Evolutionary conservation across 1,140 invertebrate genomes (phyloP), one percentile per base, ranked within the genome.

Genomic region (Scaptomyza hsui): DNA sequence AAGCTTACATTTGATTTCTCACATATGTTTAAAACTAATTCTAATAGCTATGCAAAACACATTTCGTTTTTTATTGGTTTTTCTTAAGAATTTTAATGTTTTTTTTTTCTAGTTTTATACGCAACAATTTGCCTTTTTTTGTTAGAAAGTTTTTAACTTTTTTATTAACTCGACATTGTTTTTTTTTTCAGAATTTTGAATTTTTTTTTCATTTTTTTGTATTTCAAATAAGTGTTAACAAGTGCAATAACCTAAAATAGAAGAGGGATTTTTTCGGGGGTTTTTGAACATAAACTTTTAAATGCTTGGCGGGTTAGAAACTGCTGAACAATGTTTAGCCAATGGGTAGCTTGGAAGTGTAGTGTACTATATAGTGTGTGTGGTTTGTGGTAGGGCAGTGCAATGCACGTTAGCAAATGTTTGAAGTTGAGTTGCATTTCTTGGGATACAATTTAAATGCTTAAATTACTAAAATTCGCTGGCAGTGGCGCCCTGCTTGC

Each of bases 1-100:
- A 85, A 85, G 81, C 81, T 85, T 85, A 85, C 53, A 71, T 86
- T 85, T 85, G 81, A 86, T 86, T 85, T 85, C 82, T 85, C 81
- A 85, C 81, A 81, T 81, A 70, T 83, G 26, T 78, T 83, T 86
- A 60, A 81, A 68, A 77, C 70, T 83, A 75, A 64, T 47, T 86
- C 78, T 85, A 85, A 67, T 77, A 75, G 85, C 81, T 85, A 80
- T 73, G 81, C 81, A 78, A 85, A 86, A 85, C 80, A 83, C 82
- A 74, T 82, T 81, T 82, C 52, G 72, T 78, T 86, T 70, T 29
- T 77, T 39, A 57, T 59, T 67, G 61, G 37, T 35, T 35, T 72
- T 42, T 69, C 26, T 29, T 39, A 68, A 65, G 61, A 61, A 65
- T 70, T 72, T 78, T 56, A 7, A 44, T 65, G 42, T 74, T 51